A percentile compares a stretch with the other conserved stretches of the same genome.
Conservation (phyloP, 2,113 vertebrate genomes). For the Paradoxurus hermaphroditus region DNA sequence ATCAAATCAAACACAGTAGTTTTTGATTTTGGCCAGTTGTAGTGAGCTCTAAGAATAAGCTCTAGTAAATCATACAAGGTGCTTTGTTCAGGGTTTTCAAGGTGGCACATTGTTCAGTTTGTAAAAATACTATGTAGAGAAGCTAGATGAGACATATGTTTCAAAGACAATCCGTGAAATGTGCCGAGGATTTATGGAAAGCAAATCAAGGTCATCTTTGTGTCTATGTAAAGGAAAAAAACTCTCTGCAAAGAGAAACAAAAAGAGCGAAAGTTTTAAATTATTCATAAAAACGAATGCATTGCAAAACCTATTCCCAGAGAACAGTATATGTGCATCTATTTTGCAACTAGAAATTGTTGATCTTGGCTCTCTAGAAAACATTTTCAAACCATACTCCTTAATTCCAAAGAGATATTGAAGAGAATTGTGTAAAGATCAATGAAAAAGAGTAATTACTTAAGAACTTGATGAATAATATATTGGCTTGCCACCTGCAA, state of each 20-base stretch:
- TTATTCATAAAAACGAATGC: constrained; percentile 78
- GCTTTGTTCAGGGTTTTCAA: constrained; percentile 44
- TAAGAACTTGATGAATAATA: constrained; percentile 79
- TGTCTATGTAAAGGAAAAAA: constrained; percentile 46
- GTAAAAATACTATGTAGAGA: constrained; percentile 54
- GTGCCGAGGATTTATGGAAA: constrained; percentile 62
- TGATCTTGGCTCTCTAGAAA: constrained; percentile 60
- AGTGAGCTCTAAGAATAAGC: constrained; percentile 15
- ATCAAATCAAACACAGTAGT: constrained; percentile 22
- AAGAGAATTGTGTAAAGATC: constrained; percentile 74
- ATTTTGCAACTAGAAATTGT: constrained; percentile 69
- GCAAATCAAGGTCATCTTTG: constrained; percentile 71
- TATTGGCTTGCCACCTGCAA: constrained; percentile 62
- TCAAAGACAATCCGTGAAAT: constrained; percentile 59
- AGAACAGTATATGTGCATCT: constrained; percentile 60
- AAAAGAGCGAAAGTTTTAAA: constrained; percentile 73
- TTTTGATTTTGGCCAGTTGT: constrained; percentile 5
- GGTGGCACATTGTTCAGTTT: constrained; percentile 46
- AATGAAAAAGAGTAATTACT: constrained; percentile 79
- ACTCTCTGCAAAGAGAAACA: constrained; percentile 70
- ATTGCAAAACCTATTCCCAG: constrained; percentile 65
- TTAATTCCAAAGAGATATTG: constrained; percentile 72
- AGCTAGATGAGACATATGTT: neutral
- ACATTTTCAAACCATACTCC: constrained; percentile 22
- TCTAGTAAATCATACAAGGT: constrained; percentile 21